Conservation (phyloP, 1,140 invertebrate species). For the Drosophila micromelanica region DNA sequence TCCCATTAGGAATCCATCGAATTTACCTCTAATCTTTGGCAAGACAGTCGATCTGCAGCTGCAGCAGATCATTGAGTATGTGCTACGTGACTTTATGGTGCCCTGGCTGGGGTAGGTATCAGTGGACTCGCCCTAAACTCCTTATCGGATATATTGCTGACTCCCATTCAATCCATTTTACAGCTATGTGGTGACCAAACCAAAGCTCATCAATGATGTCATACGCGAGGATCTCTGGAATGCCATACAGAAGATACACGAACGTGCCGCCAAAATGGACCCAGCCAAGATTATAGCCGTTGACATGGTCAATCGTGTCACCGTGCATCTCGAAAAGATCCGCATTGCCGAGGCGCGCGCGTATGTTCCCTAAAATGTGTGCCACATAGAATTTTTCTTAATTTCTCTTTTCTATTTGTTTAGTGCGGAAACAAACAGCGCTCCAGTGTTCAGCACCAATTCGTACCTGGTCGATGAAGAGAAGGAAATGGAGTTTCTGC, state of each 20-base stretch:
- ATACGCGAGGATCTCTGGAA: conserved; percentile 94
- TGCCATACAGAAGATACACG: conserved; percentile 90
- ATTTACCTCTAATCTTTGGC: conserved; percentile 90
- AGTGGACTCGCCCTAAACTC: background rate
- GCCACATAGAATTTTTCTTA: too few species aligned
- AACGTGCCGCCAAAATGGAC: conserved; percentile 90
- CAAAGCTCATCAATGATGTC: conserved; percentile 87
- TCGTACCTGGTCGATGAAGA: conserved; percentile 90
- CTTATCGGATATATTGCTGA: background rate
- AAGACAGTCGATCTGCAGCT: conserved; percentile 92
- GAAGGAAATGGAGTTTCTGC: conserved; percentile 91
- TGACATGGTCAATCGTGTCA: conserved; percentile 90
- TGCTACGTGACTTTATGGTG: conserved; percentile 91
- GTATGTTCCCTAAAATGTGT: conserved; percentile 85
- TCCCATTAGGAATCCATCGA: conserved; percentile 83
- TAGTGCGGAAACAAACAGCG: conserved; percentile 86
- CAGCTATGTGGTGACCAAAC: conserved; percentile 85
- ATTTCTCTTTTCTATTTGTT: conserved; percentile 9
- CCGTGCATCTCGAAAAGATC: conserved; percentile 94
- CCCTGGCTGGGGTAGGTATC: conserved; percentile 89
- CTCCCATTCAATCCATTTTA: background rate
- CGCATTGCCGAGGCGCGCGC: conserved; percentile 89
- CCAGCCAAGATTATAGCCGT: conserved; percentile 92
- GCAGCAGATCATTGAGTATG: conserved; percentile 92
- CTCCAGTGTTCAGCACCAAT: conserved; percentile 90